Base-by-base conservation (phyloP, 2,888 invertebrate species). In the Aquatica leii region DNA sequence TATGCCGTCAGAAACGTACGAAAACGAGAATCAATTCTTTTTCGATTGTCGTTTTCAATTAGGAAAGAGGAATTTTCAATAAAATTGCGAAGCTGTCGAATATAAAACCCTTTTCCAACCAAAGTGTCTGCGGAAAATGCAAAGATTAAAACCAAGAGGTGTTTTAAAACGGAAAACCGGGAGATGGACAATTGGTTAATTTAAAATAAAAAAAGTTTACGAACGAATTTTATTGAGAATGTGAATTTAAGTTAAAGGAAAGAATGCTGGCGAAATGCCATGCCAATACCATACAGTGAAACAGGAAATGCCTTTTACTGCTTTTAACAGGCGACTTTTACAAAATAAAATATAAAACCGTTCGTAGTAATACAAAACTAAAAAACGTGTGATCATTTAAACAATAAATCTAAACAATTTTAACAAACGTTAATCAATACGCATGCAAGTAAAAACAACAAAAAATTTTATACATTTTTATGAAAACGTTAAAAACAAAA, bases 21-120 rank as follows among this genome's bases (percentile, higher is more conserved):
- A 66, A 69, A 67, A 69, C 65, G 59, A 69, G 65, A 69, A 70
- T 72, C 70, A 69, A 72, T 72, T 67, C 69, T 71, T 69, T 69
- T 70, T 71, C 70, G 65, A 70, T 70, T 70, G 71, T 70, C 69
- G 66, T 69, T 70, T 72, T 72, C 70, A 72, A 72, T 72, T 72
- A 72, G 67, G 66, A 64, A 59, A 62, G 58, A 66, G 68, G 70
- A 72, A 72, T 72, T 72, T 72, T 66, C 72, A 72, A 72, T 71
- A 72, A 71, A 71, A 69, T 69, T 67, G 67, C 62, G 63, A 61
- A 63, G 64, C 67, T 70, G 71, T 70, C 71, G 66, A 67, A 65
- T 71, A 55, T 57, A 62, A 68, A 66, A 53, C 59, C 66, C 50
- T 62, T 34, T 41, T 50, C 59, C 46, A 59, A 56, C 62, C 59